Evolutionary conservation across 1,140 invertebrate genomes (phyloP), one percentile per base, ranked within the genome.

Genomic region (Doryteuthis pealeii): DNA sequence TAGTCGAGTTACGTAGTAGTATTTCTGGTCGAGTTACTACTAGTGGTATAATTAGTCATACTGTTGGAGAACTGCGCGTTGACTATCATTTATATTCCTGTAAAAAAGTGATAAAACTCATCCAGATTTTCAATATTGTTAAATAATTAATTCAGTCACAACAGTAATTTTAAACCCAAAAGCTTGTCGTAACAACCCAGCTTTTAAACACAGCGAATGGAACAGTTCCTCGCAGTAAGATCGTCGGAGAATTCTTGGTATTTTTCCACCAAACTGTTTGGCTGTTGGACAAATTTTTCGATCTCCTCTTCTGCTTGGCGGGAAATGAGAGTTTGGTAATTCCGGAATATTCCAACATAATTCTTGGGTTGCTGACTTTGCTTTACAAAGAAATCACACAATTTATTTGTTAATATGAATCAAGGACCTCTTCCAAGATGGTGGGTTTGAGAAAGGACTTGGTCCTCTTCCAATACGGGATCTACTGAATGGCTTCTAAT

Each of bases 201-300:
- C 93, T 45, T 92, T 87, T 31, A 89, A 88, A 1, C 92, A 90
- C 66, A 97, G 88, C 5, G 92, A 89, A 15, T 90, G 89, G 32
- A 97, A 93, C n/a, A 97, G 88, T 73, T 94, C 92, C 54, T 91
- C 91, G 74, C 95, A 91, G 84, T 95, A 54, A 88, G 87, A 73
- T 89, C 86, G 26, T 88, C 84, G 33, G 82, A 74, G 58, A 88
- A 79, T 65, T 80, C 81, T 68, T 86, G 78, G 76, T 85, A 89
- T 73, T 88, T 87, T 68, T 82, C 80, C 5, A 88, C 81, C 78
- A 88, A 88, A 22, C 81, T 80, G 74, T 87, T 85, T 14, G 82
- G 89, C 15, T 90, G 88, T 30, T 90, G 89, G 76, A 96, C 87
- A 82, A 96, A 96, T 54, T 87, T 83, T 5, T 91, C 89, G 0